A percentile compares a stretch with the other conserved stretches of the same genome.
Conservation (phyloP, 1,140 invertebrate species). For the Hypothenemus hampei region DNA sequence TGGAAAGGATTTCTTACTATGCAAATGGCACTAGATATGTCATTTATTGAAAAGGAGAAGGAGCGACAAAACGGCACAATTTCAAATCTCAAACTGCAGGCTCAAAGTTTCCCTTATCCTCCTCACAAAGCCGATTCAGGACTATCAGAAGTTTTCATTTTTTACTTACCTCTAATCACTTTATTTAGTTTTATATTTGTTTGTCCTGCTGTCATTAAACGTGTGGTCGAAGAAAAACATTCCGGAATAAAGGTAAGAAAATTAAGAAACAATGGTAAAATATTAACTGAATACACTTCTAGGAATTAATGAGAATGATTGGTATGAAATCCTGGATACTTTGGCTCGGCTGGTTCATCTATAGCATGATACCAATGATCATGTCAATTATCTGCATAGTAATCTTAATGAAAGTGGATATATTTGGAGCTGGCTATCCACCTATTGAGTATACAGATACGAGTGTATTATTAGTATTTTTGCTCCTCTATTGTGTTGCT, state of each 20-base stretch:
- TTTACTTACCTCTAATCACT: slow-evolving; percentile 38
- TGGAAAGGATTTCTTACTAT: slow-evolving; percentile 36
- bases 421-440: slow-evolving; percentile 38
- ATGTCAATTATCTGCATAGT: slow-evolving; percentile 49
- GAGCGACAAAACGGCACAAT: not conserved
- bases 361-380: slow-evolving; percentile 53
- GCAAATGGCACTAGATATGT: slow-evolving; percentile 37
- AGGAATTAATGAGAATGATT: slow-evolving; percentile 71
- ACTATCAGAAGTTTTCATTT: slow-evolving; percentile 33
- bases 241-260: slow-evolving; percentile 44
- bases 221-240: slow-evolving; percentile 44
- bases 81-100: slow-evolving; percentile 25
- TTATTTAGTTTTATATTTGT: slow-evolving; percentile 42
- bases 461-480: slow-evolving; percentile 49
- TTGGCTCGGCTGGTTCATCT: slow-evolving; percentile 61
- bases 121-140: slow-evolving; percentile 36
- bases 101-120: slow-evolving; percentile 40
- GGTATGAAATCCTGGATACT: slow-evolving; percentile 59
- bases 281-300: slow-evolving; percentile 1
- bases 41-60: slow-evolving; percentile 34
- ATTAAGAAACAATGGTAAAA: not conserved
- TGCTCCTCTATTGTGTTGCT: slow-evolving; percentile 49
- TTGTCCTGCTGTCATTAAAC: slow-evolving; percentile 39
- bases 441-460: slow-evolving; percentile 47
- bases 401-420: slow-evolving; percentile 44